Evolutionary conservation across 2,888 invertebrate species (phyloP).

Genomic region (Eupeodes luniger): DNA sequence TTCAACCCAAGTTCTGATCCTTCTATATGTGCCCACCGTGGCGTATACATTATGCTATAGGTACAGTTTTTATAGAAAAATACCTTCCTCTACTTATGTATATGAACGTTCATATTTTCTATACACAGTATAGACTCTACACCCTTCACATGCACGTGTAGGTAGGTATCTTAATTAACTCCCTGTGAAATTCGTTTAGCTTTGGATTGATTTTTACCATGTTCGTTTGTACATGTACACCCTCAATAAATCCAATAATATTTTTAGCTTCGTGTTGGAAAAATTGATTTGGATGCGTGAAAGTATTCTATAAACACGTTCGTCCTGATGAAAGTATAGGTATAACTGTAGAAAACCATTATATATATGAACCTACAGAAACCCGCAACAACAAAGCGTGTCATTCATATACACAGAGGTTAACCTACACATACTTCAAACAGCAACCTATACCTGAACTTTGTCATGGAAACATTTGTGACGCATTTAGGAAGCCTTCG

Average conservation of each 20-base stretch:
- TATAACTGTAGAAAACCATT: too few species aligned
- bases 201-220: constrained; percentile 32
- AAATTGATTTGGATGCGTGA: constrained; percentile 53
- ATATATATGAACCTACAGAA: background rate
- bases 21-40: background rate
- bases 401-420: background rate
- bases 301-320: constrained; percentile 27
- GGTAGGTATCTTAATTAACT: constrained; percentile 30
- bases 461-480: constrained; percentile 34
- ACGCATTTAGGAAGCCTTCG: constrained; percentile 28
- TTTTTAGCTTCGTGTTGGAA: constrained; percentile 39
- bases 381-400: background rate
- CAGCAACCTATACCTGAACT: background rate
- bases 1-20: background rate
- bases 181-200: constrained; percentile 46
- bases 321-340: background rate
- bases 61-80: background rate
- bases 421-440: background rate
- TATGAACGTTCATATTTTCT: background rate
- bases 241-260: constrained; percentile 60
- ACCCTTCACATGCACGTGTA: too few species aligned
- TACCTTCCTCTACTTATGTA: background rate
- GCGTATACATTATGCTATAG: background rate
- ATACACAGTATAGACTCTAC: background rate
- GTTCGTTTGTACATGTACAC: constrained; percentile 11